Evolutionary conservation across 2,797 vertebrate species (phyloP).

Genomic region (Peromyscus attwateri): DNA sequence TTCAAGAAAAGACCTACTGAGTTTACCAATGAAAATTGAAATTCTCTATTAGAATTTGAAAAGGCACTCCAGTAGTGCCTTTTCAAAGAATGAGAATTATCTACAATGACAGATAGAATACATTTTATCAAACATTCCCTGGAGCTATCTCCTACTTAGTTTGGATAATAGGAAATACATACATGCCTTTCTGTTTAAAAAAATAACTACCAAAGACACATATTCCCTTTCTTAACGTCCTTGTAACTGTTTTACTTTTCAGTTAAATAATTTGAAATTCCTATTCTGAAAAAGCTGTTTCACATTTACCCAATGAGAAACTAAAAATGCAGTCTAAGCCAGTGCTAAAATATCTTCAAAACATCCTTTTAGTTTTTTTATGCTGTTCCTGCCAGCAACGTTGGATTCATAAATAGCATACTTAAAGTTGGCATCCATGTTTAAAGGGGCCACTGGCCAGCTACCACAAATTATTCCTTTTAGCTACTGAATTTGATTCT

Average conservation of each 20-base stretch:
- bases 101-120: conserved; percentile 58
- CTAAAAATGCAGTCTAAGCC: conserved; percentile 46
- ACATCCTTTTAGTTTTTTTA: conserved; percentile 63
- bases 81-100: conserved; percentile 72
- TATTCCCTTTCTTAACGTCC: not conserved
- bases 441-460: conserved; percentile 69
- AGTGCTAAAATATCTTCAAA: conserved; percentile 60
- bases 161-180: conserved; percentile 53
- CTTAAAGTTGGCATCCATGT: conserved; percentile 70
- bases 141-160: conserved; percentile 61
- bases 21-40: conserved; percentile 60
- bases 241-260: conserved; percentile 58
- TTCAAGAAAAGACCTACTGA: conserved; percentile 15
- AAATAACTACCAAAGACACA: not conserved
- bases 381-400: conserved; percentile 50
- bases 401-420: conserved; percentile 63
- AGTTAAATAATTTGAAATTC: conserved; percentile 72
- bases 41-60: conserved; percentile 41
- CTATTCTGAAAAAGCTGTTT: conserved; percentile 71
- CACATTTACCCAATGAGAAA: conserved; percentile 69
- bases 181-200: not conserved
- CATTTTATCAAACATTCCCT: conserved; percentile 68
- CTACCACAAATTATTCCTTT: conserved; percentile 71
- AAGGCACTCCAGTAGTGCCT: not conserved
- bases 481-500: conserved; percentile 70